phyloP scores from a whole-genome alignment of 1,140 invertebrate genomes.

The Polypedilum vanderplanki region DNA sequence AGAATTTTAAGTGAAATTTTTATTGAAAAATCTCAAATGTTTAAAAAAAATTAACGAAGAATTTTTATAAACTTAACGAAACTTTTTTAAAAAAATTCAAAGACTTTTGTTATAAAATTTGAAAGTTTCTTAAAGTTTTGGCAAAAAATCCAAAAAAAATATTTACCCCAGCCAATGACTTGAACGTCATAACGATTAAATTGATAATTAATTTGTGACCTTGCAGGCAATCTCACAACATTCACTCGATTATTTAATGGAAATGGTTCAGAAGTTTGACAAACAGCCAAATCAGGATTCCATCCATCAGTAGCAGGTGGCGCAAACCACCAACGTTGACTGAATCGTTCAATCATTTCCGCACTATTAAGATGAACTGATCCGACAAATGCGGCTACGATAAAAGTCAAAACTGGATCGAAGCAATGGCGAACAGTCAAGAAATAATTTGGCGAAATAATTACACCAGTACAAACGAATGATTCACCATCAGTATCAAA shows the following conservation, averaged over 20 bases:
- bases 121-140: no score
- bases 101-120: no score
- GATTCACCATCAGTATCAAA: not conserved
- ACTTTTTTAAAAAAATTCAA: not conserved
- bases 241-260: not conserved
- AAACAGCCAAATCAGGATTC: slow-evolving; percentile 9
- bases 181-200: not conserved
- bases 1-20: not conserved
- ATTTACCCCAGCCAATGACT: not conserved
- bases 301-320: not conserved
- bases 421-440: not conserved
- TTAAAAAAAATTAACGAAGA: no score
- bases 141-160: not conserved
- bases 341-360: not conserved
- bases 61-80: no score
- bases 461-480: not conserved
- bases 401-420: not conserved
- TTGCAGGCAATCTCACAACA: not conserved
- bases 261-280: not conserved
- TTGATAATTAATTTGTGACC: not conserved
- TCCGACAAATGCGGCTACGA: not conserved
- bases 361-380: not conserved
- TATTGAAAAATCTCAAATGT: no score
- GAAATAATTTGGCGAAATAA: not conserved
- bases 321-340: not conserved